Percentiles rank a stretch among this genome's conserved stretches.
phyloP scores from a whole-genome alignment of 2,888 invertebrate genomes.

The Orthonychiurus folsomi region DNA sequence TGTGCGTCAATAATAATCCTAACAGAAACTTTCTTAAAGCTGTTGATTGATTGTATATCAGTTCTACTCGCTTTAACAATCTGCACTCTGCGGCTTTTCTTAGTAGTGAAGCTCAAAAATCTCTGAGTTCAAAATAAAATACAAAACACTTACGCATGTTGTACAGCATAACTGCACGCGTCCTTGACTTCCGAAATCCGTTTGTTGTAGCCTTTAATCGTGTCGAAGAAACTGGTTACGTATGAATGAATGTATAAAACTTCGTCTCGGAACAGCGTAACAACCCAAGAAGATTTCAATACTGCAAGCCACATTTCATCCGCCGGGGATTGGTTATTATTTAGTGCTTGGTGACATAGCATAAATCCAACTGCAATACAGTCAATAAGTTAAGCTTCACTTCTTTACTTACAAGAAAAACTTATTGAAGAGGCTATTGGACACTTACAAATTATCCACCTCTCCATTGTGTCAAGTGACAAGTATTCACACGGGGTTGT shows the following conservation, averaged over 20 bases:
- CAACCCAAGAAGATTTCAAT: constrained; percentile 86
- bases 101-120: no score
- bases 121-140: background rate
- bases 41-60: no score
- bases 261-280: constrained; percentile 92
- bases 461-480: constrained; percentile 87
- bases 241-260: constrained; percentile 91
- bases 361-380: constrained; percentile 64
- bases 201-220: constrained; percentile 87
- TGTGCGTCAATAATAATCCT: no score
- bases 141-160: constrained; percentile 61
- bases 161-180: constrained; percentile 77
- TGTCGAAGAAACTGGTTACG: constrained; percentile 85
- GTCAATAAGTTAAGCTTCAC: constrained; percentile 5
- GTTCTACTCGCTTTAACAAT: no score
- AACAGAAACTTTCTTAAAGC: no score
- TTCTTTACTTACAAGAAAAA: constrained; percentile 3
- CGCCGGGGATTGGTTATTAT: constrained; percentile 47
- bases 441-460: constrained; percentile 79
- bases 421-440: no score
- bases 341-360: constrained; percentile 78
- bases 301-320: constrained; percentile 75
- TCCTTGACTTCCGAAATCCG: constrained; percentile 93
- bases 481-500: constrained; percentile 96
- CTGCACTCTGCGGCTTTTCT: no score